Evolutionary conservation across 2,113 vertebrate genomes (phyloP).

Genomic region (Salminus brasiliensis): DNA sequence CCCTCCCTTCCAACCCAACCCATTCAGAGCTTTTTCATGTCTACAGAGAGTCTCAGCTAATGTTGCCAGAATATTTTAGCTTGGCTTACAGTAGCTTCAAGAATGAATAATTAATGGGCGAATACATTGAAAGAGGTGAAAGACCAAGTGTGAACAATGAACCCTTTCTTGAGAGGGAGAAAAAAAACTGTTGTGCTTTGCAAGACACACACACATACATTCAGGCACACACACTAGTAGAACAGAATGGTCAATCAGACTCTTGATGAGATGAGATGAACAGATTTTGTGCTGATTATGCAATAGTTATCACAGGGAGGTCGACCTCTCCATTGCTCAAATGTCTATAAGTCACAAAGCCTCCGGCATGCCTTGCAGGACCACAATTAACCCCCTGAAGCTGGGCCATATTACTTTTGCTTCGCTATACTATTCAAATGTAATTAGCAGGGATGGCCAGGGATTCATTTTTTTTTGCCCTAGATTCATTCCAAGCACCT

Average conservation of each 20-base stretch:
- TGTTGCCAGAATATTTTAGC: slow-evolving; percentile 44
- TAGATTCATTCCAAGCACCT: too few relatives aligned
- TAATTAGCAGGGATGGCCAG: too few relatives aligned
- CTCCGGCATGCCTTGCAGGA: not conserved
- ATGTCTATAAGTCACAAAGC: slow-evolving; percentile 45
- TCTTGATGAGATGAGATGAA: slow-evolving; percentile 49
- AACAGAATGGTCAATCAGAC: slow-evolving; percentile 29
- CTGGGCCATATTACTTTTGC: too few relatives aligned
- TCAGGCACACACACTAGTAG: not conserved
- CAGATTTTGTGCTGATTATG: slow-evolving; percentile 58
- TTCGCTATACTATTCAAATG: too few relatives aligned
- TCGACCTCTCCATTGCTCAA: slow-evolving; percentile 37
- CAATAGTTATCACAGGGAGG: slow-evolving; percentile 55
- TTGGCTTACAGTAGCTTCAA: slow-evolving; percentile 32
- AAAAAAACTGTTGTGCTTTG: slow-evolving; percentile 27
- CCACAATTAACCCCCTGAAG: not conserved
- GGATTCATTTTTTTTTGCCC: too few relatives aligned
- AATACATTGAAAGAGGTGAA: slow-evolving; percentile 46
- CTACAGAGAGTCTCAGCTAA: slow-evolving; percentile 38
- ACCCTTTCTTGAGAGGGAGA: slow-evolving; percentile 6
- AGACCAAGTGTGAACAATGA: slow-evolving; percentile 41
- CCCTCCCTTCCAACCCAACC: not conserved
- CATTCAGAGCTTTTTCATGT: slow-evolving; percentile 28
- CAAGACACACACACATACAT: not conserved
- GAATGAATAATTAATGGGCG: slow-evolving; percentile 50